phyloP scores from a whole-genome alignment of 1,140 invertebrate species.

The Galleria mellonella region DNA sequence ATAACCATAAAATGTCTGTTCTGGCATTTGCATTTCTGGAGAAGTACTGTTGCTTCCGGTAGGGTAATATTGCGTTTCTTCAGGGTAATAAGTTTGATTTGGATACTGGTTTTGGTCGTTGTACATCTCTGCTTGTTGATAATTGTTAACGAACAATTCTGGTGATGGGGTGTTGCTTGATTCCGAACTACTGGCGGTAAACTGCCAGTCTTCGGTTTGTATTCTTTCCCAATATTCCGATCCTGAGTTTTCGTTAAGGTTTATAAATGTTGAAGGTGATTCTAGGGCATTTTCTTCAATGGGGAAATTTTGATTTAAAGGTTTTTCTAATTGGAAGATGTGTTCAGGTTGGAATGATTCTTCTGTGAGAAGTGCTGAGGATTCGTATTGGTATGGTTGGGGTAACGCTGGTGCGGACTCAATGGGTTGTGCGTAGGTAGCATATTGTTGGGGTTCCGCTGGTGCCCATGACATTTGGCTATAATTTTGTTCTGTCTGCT shows the following conservation, averaged over 20 bases:
- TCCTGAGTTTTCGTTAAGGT: conserved; percentile 79
- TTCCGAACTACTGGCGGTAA: conserved; percentile 53
- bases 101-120: conserved; percentile 50
- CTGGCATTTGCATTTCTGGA: conserved; percentile 40
- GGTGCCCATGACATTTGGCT: conserved; percentile 38
- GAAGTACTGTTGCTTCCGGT: conserved; percentile 43
- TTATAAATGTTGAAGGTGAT: conserved; percentile 81
- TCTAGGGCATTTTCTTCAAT: conserved; percentile 67
- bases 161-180: conserved; percentile 75
- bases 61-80: conserved; percentile 54
- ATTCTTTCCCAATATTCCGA: conserved; percentile 72
- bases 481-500: conserved; percentile 36
- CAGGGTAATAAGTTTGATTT: conserved; percentile 49
- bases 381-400: conserved; percentile 44
- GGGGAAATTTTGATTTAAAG: conserved; percentile 78
- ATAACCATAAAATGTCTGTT: conserved; percentile 52
- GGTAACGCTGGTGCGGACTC: conserved; percentile 25
- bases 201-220: conserved; percentile 42
- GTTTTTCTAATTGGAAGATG: conserved; percentile 85
- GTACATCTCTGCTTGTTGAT: conserved; percentile 50
- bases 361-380: conserved; percentile 69
- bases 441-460: conserved; percentile 35
- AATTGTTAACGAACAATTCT: conserved; percentile 53
- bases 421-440: conserved; percentile 32
- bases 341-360: conserved; percentile 86